Conservation (phyloP, 2,113 vertebrate species). For the Ameiurus melas region DNA sequence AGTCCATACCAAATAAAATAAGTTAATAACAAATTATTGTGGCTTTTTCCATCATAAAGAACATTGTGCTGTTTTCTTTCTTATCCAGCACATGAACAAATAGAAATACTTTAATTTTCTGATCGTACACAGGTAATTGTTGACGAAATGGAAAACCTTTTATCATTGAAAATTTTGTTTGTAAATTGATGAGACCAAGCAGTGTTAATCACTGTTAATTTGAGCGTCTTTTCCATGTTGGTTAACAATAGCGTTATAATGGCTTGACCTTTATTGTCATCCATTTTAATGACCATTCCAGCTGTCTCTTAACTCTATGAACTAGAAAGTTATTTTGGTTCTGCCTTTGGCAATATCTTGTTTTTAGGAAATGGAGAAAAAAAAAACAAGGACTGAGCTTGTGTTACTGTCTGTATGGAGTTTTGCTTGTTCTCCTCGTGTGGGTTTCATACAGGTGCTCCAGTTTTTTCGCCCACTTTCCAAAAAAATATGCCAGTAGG, state of each 20-base stretch:
- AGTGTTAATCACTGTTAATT: neutral
- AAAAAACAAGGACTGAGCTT: slow-evolving; percentile 1
- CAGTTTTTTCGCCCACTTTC: neutral
- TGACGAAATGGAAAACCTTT: neutral
- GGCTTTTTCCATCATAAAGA: neutral
- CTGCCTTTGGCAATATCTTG: neutral
- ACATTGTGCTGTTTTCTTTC: neutral
- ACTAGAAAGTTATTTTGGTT: neutral
- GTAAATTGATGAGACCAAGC: neutral
- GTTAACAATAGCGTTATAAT: neutral
- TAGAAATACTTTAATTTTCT: neutral
- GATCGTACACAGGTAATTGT: neutral
- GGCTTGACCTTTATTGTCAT: neutral
- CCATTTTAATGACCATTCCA: neutral
- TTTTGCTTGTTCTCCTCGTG: neutral
- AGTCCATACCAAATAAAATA: neutral
- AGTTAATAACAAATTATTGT: neutral
- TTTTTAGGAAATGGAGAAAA: neutral
- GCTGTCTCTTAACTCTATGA: neutral
- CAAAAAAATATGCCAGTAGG: neutral
- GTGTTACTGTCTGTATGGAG: neutral
- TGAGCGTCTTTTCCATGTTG: neutral
- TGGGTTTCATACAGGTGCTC: neutral
- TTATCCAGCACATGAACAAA: neutral
- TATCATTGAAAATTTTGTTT: neutral